phyloP scores from a whole-genome alignment of 2,888 invertebrate species.

The Nematopogon swammerdamellus region DNA sequence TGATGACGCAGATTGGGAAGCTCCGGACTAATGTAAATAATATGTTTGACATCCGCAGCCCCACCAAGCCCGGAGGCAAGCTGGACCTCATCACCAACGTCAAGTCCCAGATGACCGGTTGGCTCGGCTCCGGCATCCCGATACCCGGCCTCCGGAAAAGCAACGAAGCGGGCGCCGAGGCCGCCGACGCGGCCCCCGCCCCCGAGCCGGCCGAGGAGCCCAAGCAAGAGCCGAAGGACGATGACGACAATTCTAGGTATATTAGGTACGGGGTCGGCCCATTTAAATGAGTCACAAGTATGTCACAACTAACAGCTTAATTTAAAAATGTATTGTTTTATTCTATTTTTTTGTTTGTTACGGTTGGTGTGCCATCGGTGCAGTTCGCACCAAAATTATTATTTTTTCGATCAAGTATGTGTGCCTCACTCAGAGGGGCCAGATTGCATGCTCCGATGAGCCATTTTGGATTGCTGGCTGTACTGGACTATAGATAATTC shows the following conservation, averaged over 20 bases:
- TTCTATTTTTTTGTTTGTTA: constrained; percentile 15
- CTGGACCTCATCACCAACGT: constrained; percentile 84
- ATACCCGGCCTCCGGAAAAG: constrained; percentile 74
- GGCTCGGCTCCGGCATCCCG: constrained; percentile 74
- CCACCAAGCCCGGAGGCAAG: constrained; percentile 69
- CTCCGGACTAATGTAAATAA: no score
- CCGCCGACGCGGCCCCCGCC: constrained; percentile 36
- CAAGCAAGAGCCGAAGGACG: constrained; percentile 64
- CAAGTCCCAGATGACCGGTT: constrained; percentile 82
- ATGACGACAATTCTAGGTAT: constrained; percentile 88
- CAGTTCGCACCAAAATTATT: no score
- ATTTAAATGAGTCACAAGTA: constrained; percentile 42
- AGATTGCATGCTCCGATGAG: no score
- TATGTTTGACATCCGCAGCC: constrained; percentile 58
- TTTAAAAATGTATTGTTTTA: constrained; percentile 8
- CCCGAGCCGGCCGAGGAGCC: constrained; percentile 40
- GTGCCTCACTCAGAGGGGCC: no score
- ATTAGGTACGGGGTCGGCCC: constrained; percentile 66
- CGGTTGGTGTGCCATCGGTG: neutral
- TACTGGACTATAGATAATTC: no score
- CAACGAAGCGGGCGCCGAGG: constrained; percentile 53
- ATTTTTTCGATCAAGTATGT: no score
- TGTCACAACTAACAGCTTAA: neutral
- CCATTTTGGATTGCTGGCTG: no score
- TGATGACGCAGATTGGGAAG: no score